These are phyloP conservation scores for Cyprinodon variegatus DNA, from an alignment of 2,113 vertebrate genomes.

Conservation along the genomic window DNA sequence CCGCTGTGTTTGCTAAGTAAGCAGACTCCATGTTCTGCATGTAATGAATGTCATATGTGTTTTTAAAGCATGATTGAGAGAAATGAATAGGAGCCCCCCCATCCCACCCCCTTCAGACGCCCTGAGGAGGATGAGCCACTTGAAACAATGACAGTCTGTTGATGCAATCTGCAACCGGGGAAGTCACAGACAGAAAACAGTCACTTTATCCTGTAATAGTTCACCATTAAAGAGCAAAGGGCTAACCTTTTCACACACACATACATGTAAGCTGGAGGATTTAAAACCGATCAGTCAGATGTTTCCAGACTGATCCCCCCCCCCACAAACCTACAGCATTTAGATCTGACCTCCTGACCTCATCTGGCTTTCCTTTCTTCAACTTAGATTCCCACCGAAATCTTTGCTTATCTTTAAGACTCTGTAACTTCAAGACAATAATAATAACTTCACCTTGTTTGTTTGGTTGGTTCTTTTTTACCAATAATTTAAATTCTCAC, in stretches of 20 bases:
- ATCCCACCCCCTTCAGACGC: conserved; percentile 44
- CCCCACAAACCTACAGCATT: neutral
- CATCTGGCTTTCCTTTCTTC: conserved; percentile 27
- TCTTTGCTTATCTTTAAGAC: conserved; percentile 5
- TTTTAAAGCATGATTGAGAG: conserved; percentile 39
- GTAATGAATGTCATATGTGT: conserved; percentile 1
- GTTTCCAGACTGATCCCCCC: conserved; percentile 25
- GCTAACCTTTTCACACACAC: neutral
- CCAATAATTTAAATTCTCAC: neutral
- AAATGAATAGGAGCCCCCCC: conserved; percentile 39
- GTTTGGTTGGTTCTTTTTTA: neutral
- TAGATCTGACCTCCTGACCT: conserved; percentile 37
- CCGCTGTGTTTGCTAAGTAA: neutral
- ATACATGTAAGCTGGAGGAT: conserved; percentile 1
- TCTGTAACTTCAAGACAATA: conserved; percentile 7
- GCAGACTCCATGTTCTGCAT: neutral
- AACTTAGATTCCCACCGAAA: conserved; percentile 8
- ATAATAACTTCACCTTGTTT: conserved; percentile 41
- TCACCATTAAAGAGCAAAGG: conserved; percentile 14
- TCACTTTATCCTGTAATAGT: conserved; percentile 44
- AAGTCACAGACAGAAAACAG: conserved; percentile 45
- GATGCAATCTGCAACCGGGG: conserved; percentile 50
- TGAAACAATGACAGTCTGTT: conserved; percentile 71
- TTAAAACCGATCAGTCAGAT: conserved; percentile 46
- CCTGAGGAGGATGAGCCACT: conserved; percentile 41